Evolutionary conservation across 2,888 invertebrate species (phyloP), one percentile per base, ranked within the genome.

Genomic region (Atrina japonica): DNA sequence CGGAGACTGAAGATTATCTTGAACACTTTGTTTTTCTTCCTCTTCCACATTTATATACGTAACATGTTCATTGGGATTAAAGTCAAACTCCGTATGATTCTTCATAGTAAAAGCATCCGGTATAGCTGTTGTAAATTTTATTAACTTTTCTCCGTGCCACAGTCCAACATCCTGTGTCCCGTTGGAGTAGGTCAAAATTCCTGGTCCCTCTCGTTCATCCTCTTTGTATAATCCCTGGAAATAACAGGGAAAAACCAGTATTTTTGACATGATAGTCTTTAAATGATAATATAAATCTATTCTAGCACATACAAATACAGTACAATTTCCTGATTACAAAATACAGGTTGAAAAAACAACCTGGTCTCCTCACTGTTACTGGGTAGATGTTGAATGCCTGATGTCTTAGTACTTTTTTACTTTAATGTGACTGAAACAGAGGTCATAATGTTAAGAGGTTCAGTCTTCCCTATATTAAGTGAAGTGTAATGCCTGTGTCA

Each of bases 161-260:
- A 89, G 77, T 1, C 90, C 90, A 0, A 90, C 88, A 75, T 90
- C 90, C 64, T 89, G 88, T 5, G 71, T 76, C 6, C 83, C 85
- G 66, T 88, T 83, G n/a, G 76, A 68, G 75, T 90, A 89, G 0
- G 86, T 86, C 49, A 88, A 65, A 18, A 90, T 85, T 1, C 90
- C 90, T 11, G 90, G 90, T 0, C 90, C 90, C 55, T 85, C 81
- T 58, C 90, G 70, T 56, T 89, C 88, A 73, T 89, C 89, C 16
- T 86, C 83, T 61, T 83, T 84, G 76, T 90, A 90, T 35, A 90
- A 69, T 52, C 90, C 90, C 89, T 90, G 66, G 18, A 71, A 56
- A 50, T 63, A 63, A 52, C 18, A 50, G 43, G 21, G 14, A 25
- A 3, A 25, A 16, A 50, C 16, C 14, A 25, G 1, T 9, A 6